Conservation (phyloP, 2,797 vertebrate species). For the Kryptolebias ocellatus region DNA sequence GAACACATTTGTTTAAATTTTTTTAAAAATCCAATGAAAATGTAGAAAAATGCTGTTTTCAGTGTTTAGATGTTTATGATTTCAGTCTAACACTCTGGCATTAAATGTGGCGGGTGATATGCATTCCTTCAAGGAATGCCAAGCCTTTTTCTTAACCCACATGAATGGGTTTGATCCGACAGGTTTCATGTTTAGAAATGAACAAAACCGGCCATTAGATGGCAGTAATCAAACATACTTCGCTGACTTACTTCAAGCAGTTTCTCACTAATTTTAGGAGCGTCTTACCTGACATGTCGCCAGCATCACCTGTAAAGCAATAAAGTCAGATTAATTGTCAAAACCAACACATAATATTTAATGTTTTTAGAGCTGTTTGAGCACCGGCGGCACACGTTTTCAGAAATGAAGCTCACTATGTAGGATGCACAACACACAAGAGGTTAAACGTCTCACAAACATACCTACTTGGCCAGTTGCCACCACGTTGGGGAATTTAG, state of each 20-base stretch:
- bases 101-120: too few species aligned
- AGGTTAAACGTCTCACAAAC: constrained; percentile 84
- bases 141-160: too few species aligned
- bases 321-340: constrained; percentile 26
- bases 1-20: neutral
- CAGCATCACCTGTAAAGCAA: constrained; percentile 89
- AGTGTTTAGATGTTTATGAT: too few species aligned
- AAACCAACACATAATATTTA: constrained; percentile 12
- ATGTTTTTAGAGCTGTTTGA: too few species aligned
- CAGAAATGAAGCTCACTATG: neutral
- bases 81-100: too few species aligned
- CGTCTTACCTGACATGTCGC: constrained; percentile 96
- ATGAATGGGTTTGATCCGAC: neutral
- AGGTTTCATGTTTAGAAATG: neutral
- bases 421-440: constrained; percentile 36
- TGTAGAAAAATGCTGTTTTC: too few species aligned
- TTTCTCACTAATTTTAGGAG: neutral
- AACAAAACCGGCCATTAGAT: constrained; percentile 58
- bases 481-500: constrained; percentile 98
- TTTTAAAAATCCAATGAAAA: too few species aligned
- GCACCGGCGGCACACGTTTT: too few species aligned
- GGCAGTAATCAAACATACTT: constrained; percentile 52
- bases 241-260: neutral
- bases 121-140: too few species aligned
- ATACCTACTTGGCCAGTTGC: constrained; percentile 99